phyloP scores from a whole-genome alignment of 2,113 vertebrate species.

The Misgurnus mizolepis region DNA sequence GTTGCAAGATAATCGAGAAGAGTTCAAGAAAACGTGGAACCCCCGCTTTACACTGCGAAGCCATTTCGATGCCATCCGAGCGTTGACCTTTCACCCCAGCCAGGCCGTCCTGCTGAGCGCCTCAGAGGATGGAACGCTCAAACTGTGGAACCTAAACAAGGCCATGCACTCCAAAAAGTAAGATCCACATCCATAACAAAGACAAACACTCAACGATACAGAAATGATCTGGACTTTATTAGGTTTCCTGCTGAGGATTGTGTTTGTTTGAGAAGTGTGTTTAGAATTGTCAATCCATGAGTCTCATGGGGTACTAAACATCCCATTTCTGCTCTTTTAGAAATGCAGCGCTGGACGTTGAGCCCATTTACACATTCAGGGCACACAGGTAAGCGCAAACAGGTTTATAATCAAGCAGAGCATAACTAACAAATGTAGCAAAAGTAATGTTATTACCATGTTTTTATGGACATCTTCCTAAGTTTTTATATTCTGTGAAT shows the following conservation, averaged over 20 bases:
- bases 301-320: neutral
- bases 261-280: neutral
- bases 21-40: conserved; percentile 91
- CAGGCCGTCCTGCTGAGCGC: conserved; percentile 85
- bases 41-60: conserved; percentile 89
- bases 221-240: neutral
- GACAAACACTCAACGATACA: neutral
- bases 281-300: neutral
- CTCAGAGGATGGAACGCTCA: conserved; percentile 88
- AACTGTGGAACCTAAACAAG: conserved; percentile 94
- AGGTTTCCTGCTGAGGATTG: neutral
- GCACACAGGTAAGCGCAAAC: conserved; percentile 81
- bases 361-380: conserved; percentile 90
- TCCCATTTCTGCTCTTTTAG: conserved; percentile 60
- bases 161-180: conserved; percentile 88
- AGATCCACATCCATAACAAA: conserved; percentile 38
- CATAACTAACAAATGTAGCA: too few relatives aligned
- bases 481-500: too few relatives aligned
- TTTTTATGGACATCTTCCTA: too few relatives aligned
- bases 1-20: conserved; percentile 85
- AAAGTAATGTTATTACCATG: too few relatives aligned
- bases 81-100: conserved; percentile 85
- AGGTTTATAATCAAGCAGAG: neutral
- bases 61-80: conserved; percentile 88
- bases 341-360: conserved; percentile 85